Conservation (phyloP, 2,888 invertebrate genomes). For the Masnerella sp. region DNA sequence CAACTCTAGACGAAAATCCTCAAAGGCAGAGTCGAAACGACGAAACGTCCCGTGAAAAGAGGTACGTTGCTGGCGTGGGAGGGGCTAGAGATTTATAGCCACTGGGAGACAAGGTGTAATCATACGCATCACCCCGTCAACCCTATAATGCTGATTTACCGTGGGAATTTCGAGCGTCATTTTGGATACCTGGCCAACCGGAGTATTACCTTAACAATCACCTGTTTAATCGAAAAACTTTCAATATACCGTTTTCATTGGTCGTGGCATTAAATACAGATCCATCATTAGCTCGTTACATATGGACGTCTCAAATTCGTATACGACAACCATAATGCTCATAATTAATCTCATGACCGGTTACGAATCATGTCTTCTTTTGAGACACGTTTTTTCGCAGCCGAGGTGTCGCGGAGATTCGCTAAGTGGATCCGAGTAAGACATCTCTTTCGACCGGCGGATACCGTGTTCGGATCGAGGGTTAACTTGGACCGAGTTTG, state of each 20-base stretch:
- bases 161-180: conserved; percentile 76
- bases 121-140: conserved; percentile 77
- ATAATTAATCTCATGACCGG: too few species aligned
- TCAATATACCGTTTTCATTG: conserved; percentile 27
- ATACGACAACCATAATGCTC: too few species aligned
- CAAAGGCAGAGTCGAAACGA: conserved; percentile 40
- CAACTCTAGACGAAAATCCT: conserved; percentile 23
- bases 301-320: too few species aligned
- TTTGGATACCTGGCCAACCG: conserved; percentile 65
- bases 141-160: conserved; percentile 77
- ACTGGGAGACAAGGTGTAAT: conserved; percentile 77
- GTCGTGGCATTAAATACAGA: conserved; percentile 30
- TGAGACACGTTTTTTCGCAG: background rate
- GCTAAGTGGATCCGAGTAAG: conserved; percentile 67
- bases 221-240: conserved; percentile 38
- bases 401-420: conserved; percentile 51
- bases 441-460: conserved; percentile 64
- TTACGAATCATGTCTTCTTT: background rate
- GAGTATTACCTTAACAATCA: conserved; percentile 62
- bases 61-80: conserved; percentile 58
- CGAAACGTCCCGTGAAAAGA: conserved; percentile 47
- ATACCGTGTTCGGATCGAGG: conserved; percentile 68
- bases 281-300: conserved; percentile 21
- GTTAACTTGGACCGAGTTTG: conserved; percentile 69
- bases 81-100: conserved; percentile 72